Evolutionary conservation across 2,888 invertebrate species (phyloP), one percentile per base, ranked within the genome.

Genomic region (Smittia aterrima): DNA sequence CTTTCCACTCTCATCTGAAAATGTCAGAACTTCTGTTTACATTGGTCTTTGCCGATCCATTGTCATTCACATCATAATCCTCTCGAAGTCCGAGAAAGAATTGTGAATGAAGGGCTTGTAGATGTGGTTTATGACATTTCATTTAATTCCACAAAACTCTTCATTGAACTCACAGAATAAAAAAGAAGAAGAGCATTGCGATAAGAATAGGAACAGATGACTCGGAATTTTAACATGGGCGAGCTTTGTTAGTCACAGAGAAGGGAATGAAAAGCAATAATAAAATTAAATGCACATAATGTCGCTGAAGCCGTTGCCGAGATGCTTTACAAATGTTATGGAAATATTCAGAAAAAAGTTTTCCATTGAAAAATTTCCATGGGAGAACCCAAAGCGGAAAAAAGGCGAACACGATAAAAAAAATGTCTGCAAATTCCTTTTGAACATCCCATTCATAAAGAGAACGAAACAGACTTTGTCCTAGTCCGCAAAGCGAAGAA

Each of bases 381-480:
- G 16, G 11, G 11, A 38, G 9, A 38, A n/a, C 4, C 38, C 4
- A 16, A 47, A 47, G 47, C 47, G 47, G 16, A n/a, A 32, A n/a
- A n/a, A 32, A 32, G 32, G 32, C n/a, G 47, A 47, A 47, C 47
- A 47, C 3, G 16, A 47, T n/a, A 47, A 47, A 47, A 47, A 9
- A 38, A 38, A 38, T 38, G 11, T 47, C 16, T 32, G 32, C 32
- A 32, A 32, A 47, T 47, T 47, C 16, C 47, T 67, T 79, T 4
- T 77, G 11, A n/a, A 47, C 16, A 47, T 47, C 47, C 11, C 16
- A 13, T 2, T 47, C 11, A 11, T 47, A 3, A n/a, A 16, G 11
- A 3, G 47, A 16, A 3, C 16, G 47, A 47, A n/a, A 38, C 38
- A 6, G 11, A n/a, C 47, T 47, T 32, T 32, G 32, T 32, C 32